Evolutionary conservation across 1,140 invertebrate genomes (phyloP).

Genomic region (Pantala flavescens): DNA sequence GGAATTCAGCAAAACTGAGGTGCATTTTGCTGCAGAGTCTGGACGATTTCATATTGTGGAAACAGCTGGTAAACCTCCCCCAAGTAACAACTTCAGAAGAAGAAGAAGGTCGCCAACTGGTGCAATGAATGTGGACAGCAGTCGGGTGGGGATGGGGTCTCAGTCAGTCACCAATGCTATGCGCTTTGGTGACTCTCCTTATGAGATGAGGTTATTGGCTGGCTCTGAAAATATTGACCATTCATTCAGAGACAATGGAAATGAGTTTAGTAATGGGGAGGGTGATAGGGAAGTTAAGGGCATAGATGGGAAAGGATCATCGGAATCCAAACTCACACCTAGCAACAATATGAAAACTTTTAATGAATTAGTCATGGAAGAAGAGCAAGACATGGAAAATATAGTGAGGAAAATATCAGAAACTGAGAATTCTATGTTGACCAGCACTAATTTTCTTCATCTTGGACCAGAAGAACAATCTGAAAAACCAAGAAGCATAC

Average conservation of each 20-base stretch:
- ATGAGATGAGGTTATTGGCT: slow-evolving; percentile 36
- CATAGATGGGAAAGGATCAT: neutral
- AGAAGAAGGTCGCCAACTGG: slow-evolving; percentile 32
- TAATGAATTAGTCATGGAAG: neutral
- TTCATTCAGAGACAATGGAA: slow-evolving; percentile 20
- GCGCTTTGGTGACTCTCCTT: slow-evolving; percentile 41
- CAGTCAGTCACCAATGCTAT: slow-evolving; percentile 34
- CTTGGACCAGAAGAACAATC: neutral
- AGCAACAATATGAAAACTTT: neutral
- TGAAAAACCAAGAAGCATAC: neutral
- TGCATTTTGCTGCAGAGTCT: slow-evolving; percentile 73
- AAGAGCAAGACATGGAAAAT: neutral
- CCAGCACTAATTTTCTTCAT: neutral
- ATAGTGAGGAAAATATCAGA: neutral
- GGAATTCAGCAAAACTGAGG: slow-evolving; percentile 74
- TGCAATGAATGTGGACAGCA: neutral
- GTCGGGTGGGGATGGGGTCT: slow-evolving; percentile 24
- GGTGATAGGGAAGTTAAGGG: neutral
- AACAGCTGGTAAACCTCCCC: slow-evolving; percentile 71
- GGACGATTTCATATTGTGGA: slow-evolving; percentile 76
- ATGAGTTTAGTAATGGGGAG: neutral
- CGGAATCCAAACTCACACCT: neutral
- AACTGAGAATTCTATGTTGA: neutral
- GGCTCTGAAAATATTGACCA: slow-evolving; percentile 23
- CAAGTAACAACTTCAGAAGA: slow-evolving; percentile 63